phyloP scores from a whole-genome alignment of 2,888 invertebrate genomes.

The Magallana nippona region DNA sequence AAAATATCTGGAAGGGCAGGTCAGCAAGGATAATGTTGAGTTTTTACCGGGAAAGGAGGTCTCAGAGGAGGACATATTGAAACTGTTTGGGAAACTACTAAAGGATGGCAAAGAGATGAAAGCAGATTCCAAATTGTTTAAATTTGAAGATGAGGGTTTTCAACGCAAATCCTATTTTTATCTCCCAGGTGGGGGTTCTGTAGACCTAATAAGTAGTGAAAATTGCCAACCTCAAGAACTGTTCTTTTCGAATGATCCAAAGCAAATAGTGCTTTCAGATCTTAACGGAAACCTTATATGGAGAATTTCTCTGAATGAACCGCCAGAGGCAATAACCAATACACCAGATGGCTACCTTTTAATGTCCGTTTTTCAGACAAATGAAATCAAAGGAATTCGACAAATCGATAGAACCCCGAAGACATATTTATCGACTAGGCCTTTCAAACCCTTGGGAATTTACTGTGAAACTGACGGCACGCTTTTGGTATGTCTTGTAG shows the following conservation, averaged over 20 bases:
- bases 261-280: constrained; percentile 1
- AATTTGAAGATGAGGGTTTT: not conserved
- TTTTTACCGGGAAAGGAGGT: not conserved
- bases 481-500: constrained; percentile 24
- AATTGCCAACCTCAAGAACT: constrained; percentile 16
- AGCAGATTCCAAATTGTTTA: too few relatives aligned
- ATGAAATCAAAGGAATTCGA: not conserved
- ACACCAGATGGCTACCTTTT: constrained; percentile 13
- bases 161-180: not conserved
- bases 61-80: not conserved
- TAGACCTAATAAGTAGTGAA: not conserved
- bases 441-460: constrained; percentile 2
- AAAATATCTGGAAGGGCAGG: not conserved
- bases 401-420: not conserved
- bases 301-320: not conserved
- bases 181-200: not conserved
- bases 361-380: not conserved
- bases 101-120: not conserved
- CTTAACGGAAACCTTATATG: not conserved
- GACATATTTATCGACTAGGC: not conserved
- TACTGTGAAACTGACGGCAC: constrained; percentile 20
- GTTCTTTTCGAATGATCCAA: constrained; percentile 14
- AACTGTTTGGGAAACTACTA: constrained; percentile 1
- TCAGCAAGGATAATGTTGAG: not conserved
- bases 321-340: constrained; percentile 6